Conservation (phyloP, 2,113 vertebrate species). For the Melanocharis versteri region DNA sequence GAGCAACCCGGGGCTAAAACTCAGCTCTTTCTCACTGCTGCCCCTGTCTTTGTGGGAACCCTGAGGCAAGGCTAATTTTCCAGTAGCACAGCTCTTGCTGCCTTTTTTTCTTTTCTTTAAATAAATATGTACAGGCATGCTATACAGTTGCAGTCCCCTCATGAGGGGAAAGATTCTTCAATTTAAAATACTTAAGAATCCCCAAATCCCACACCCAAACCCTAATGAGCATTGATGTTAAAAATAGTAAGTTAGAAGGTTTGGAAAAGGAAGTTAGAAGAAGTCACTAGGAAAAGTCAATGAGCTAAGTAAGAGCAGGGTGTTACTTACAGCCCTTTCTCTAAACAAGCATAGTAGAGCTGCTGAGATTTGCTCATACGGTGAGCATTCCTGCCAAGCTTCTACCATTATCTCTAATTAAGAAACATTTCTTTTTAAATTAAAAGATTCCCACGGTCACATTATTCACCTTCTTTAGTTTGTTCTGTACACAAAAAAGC, state of each 20-base stretch:
- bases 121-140: background rate
- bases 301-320: background rate
- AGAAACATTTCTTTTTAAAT: slow-evolving; percentile 43
- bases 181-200: background rate
- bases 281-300: background rate
- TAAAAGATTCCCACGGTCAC: slow-evolving; percentile 1
- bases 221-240: background rate
- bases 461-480: slow-evolving; percentile 23
- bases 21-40: background rate
- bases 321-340: background rate
- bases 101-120: background rate
- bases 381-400: background rate
- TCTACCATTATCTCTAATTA: slow-evolving; percentile 15
- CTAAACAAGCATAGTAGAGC: background rate
- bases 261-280: background rate
- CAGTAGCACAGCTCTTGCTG: background rate
- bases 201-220: background rate
- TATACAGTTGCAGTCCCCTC: background rate
- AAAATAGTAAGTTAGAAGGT: background rate
- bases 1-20: background rate
- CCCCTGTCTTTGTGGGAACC: background rate
- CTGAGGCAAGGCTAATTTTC: background rate
- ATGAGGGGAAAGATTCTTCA: background rate
- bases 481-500: slow-evolving; percentile 41
- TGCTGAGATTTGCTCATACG: background rate